Conservation (phyloP, 2,113 vertebrate species). For the Mormyrus iriodes region DNA sequence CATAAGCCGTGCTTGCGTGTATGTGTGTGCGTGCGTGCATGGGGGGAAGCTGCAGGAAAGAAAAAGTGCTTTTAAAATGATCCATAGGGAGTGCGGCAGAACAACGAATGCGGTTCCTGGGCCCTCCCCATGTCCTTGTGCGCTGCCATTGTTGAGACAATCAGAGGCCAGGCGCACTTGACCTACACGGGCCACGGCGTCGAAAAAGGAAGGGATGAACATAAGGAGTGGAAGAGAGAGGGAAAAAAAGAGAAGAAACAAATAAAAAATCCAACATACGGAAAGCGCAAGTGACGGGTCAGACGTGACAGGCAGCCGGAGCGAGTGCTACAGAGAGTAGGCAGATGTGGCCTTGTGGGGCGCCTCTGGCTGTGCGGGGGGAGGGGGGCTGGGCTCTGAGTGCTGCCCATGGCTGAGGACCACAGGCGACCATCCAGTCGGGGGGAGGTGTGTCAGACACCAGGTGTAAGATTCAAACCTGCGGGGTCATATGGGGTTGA, state of each 20-base stretch:
- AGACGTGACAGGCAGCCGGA: neutral
- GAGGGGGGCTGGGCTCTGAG: neutral
- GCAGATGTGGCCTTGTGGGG: conserved; percentile 25
- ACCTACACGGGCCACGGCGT: neutral
- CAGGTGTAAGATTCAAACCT: too few relatives aligned
- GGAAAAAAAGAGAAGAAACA: neutral
- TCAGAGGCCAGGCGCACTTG: neutral
- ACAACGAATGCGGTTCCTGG: too few relatives aligned
- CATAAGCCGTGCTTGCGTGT: too few relatives aligned
- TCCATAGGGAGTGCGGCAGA: too few relatives aligned
- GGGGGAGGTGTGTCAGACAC: too few relatives aligned
- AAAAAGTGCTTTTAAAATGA: too few relatives aligned
- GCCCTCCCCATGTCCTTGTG: too few relatives aligned
- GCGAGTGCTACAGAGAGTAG: neutral
- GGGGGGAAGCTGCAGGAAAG: neutral
- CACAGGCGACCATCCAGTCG: too few relatives aligned
- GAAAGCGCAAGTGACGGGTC: conserved; percentile 8
- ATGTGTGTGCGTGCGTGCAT: neutral
- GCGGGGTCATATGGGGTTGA: too few relatives aligned
- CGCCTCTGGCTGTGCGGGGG: conserved; percentile 22
- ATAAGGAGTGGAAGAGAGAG: neutral
- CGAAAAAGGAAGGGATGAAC: neutral
- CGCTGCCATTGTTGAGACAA: neutral
- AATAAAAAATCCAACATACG: conserved; percentile 33
- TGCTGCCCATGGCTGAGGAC: neutral